Evolutionary conservation across 2,113 vertebrate genomes (phyloP), one percentile per base, ranked within the genome.

Genomic region (Nibea coibor): DNA sequence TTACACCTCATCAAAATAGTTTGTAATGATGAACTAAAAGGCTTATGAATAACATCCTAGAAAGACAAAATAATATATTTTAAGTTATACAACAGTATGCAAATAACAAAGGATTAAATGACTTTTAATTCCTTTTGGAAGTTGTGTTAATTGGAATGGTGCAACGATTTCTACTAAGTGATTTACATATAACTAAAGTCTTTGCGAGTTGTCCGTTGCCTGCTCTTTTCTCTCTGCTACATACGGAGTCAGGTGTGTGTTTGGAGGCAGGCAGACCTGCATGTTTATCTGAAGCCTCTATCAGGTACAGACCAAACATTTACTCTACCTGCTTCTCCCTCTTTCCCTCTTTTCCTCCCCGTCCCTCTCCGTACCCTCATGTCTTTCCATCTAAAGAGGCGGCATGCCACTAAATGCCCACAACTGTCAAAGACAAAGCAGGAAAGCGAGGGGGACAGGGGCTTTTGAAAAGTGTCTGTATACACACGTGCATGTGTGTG

Each of bases 241-340:
- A 90, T 81, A 31, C 43, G 78, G 91, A 89, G 91, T 92, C 93
- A 91, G 92, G 88, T 94, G 96, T 89, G 94, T 92, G 91, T 71
- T 88, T 88, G 86, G 81, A 85, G 75, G 80, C 80, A 68, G 87
- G 67, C 86, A 31, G 16, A 86, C 81, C 83, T 58, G 72, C 85
- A 89, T 92, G 90, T 93, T 90, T 92, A 89, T 73, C 64, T 73
- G 71, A 78, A 63, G 78, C 89, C 91, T 89, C 77, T 26, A 91
- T 90, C 73, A 66, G n/a, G 5, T 50, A 67, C 80, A 91, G 91
- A 92, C 91, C 91, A 92, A 93, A 91, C 92, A 93, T 87, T 39
- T 24, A 28, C 26, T 57, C 3, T 77, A 39, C 78, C 87, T 86
- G 66, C 75, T 82, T 80, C 74, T 59, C 65, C 72, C 61, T 22